Conservation (phyloP, 1,140 invertebrate species). For the Bombus balteatus region DNA sequence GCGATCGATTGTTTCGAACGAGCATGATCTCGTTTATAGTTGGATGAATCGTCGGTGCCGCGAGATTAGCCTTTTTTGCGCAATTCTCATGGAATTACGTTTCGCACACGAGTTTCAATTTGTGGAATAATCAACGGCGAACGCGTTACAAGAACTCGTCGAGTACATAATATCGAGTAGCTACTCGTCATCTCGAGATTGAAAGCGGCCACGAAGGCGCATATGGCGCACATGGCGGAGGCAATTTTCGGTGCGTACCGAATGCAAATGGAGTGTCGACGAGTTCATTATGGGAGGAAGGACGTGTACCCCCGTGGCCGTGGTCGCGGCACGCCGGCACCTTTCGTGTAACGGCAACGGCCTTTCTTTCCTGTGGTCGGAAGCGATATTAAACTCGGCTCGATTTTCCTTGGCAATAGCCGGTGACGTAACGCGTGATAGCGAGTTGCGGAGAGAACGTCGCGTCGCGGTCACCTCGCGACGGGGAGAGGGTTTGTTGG, state of each 20-base stretch:
- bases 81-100: not conserved
- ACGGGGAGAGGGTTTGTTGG: not conserved
- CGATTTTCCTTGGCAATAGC: constrained; percentile 20
- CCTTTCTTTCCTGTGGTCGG: not conserved
- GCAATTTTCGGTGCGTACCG: constrained; percentile 30
- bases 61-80: not conserved
- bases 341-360: not conserved
- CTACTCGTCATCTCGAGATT: not conserved
- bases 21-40: not conserved
- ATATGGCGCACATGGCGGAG: not conserved
- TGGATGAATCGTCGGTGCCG: not conserved
- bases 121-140: not conserved
- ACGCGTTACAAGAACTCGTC: not conserved
- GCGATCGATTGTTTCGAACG: not conserved
- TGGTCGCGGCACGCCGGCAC: not conserved
- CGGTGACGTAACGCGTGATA: constrained; percentile 15
- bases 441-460: not conserved
- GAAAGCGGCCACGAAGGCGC: not conserved
- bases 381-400: constrained; percentile 20
- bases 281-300: constrained; percentile 34
- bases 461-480: not conserved
- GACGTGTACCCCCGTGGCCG: not conserved
- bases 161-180: not conserved
- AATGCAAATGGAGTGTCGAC: constrained; percentile 45
- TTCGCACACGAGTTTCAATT: not conserved